Evolutionary conservation across 1,140 invertebrate genomes (phyloP), one percentile per base, ranked within the genome.

Genomic region (Uloborus diversus): DNA sequence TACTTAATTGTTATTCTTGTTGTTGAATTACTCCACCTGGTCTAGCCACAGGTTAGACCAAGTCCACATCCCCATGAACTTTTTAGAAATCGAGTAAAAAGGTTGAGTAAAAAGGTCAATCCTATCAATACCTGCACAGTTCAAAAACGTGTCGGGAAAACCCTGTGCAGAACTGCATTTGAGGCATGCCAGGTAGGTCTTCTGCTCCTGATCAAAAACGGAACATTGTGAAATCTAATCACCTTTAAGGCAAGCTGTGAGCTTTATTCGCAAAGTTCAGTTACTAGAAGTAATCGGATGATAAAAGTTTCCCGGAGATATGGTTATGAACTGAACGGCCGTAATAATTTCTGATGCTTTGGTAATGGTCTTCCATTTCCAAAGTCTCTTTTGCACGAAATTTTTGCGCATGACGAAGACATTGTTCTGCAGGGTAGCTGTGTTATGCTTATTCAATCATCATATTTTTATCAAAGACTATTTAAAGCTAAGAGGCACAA

Each of bases 231-330:
- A n/a, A n/a, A n/a, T n/a, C n/a, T n/a, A n/a, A n/a, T n/a, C n/a
- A n/a, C n/a, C n/a, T n/a, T n/a, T n/a, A 66, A 49, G 25, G n/a
- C 37, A 49, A 0, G 64, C 64, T 49, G 51, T 66, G 51, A 66
- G 37, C 37, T 51, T 37, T 23, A 66, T 30, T 23, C 33, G 42
- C 17, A 49, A 66, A 66, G 51, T 27, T 66, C 32, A 37, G 42
- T 37, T 66, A 49, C n/a, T 66, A 35, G 64, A 25, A 32, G 17
- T 3, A n/a, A 61, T 61, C 57, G n/a, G n/a, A n/a, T n/a, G 28
- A 20, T 7, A 3, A 30, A 61, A 61, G 4, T 61, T 61, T n/a
- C n/a, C n/a, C n/a, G n/a, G n/a, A n/a, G n/a, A n/a, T n/a, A n/a
- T n/a, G n/a, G n/a, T n/a, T n/a, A n/a, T n/a, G n/a, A n/a, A n/a